Percentiles rank a stretch among this genome's conserved stretches.
Evolutionary conservation across 2,888 invertebrate genomes (phyloP).

Genomic region (Drosophila peninsularis): DNA sequence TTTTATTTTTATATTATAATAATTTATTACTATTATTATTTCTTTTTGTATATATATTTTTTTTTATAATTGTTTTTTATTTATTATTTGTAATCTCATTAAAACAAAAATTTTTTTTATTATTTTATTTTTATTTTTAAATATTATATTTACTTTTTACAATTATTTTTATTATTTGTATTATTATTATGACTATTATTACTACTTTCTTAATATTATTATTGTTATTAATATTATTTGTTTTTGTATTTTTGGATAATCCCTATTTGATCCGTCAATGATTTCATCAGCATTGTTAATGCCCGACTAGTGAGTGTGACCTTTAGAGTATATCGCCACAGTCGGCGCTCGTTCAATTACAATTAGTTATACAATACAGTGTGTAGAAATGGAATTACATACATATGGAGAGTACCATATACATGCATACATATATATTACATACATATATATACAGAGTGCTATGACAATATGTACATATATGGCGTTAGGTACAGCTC

Average conservation of each 20-base stretch:
- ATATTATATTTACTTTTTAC: too few species aligned
- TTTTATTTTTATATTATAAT: too few species aligned
- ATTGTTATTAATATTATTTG: background rate
- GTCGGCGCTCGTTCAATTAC: conserved; percentile 13
- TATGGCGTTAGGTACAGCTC: conserved; percentile 10
- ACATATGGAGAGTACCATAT: background rate
- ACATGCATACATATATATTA: background rate
- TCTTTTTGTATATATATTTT: background rate
- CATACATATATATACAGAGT: background rate
- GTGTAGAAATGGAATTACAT: conserved; percentile 1
- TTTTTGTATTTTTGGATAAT: conserved; percentile 3
- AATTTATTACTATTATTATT: background rate
- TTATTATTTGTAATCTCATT: too few species aligned
- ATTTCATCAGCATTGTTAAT: conserved; percentile 22
- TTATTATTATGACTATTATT: background rate
- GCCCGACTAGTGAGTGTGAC: conserved; percentile 18
- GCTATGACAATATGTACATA: background rate
- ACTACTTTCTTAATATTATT: too few species aligned
- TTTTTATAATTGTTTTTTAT: background rate
- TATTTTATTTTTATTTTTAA: too few species aligned
- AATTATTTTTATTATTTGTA: background rate
- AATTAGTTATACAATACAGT: conserved; percentile 30
- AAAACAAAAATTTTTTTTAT: too few species aligned
- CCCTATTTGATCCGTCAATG: background rate
- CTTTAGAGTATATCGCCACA: conserved; percentile 34